Conservation (phyloP, 1,140 invertebrate species). For the Macrobrachium rosenbergii region DNA sequence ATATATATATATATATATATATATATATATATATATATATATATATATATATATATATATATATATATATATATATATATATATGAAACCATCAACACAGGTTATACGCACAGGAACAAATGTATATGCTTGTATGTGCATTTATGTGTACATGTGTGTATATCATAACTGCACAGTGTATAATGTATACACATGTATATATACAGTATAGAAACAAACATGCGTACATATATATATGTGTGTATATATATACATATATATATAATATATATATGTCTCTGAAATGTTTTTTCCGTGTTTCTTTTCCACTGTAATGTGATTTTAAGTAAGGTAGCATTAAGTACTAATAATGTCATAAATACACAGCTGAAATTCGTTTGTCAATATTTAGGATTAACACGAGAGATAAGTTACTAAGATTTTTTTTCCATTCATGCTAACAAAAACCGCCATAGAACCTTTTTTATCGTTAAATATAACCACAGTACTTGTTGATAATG, state of each 20-base stretch:
- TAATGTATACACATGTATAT: conserved; percentile 26
- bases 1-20: conserved; percentile 31
- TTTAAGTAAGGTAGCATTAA: too few relatives aligned
- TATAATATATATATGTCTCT: conserved; percentile 9
- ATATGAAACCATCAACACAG: background rate
- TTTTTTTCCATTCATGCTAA: too few relatives aligned
- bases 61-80: conserved; percentile 22
- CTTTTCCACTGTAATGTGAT: too few relatives aligned
- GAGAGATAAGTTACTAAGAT: too few relatives aligned
- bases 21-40: conserved; percentile 36
- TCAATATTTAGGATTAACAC: too few relatives aligned
- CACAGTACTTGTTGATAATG: too few relatives aligned
- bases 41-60: conserved; percentile 34
- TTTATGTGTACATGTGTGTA: conserved; percentile 16
- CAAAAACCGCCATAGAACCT: too few relatives aligned
- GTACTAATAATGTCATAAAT: too few relatives aligned
- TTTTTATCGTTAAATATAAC: too few relatives aligned
- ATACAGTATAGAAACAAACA: conserved; percentile 4
- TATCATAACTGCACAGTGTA: background rate
- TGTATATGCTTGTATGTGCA: conserved; percentile 17
- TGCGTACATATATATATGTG: background rate
- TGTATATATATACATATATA: background rate
- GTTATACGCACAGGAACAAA: background rate
- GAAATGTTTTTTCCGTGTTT: background rate
- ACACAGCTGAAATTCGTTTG: too few relatives aligned